Base-by-base conservation (phyloP, 2,888 invertebrate genomes). In the Hofmannophila pseudospretella region DNA sequence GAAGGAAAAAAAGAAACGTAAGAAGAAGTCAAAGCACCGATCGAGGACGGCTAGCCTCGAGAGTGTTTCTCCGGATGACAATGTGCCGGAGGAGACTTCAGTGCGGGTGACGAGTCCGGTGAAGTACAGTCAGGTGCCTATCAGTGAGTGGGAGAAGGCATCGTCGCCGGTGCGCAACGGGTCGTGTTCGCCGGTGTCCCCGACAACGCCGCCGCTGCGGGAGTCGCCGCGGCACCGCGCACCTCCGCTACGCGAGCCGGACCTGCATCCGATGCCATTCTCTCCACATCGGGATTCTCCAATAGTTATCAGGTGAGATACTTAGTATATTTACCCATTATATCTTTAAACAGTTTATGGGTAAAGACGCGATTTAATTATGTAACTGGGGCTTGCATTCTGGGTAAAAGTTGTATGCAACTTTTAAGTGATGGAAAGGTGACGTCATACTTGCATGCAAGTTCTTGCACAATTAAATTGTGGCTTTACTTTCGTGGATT, bases 1-100 rank as follows among this genome's bases (percentile, higher is more conserved):
- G 71, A 94, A 93, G 67, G 92, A 92, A 47, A 88, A 91, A 28
- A 92, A 92, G 56, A 94, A 92, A 71, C 89, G 89, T 35, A 92
- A 91, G 71, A 92, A 91, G 76, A 92, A 91, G 69, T 90, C 92
- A 38, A 93, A 92, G 67, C 90, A 92, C 33, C 86, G 88, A 38
- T 92, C 92, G 25, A 88, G 91, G 34, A 91, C 92, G 39, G 90
- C 92, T 0, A 93, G 92, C 58, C 81, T 92, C 45, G 92, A 91
- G 61, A 90, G 90, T 47, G 80, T 91, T 35, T 90, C 90, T 11
- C 88, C 89, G 22, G 89, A 89, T 47, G 89, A 86, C 43, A 78
- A 72, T 43, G 64, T 79, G 42, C 72, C 75, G 10, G 63, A 63
- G 36, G 73, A 65, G 48, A 58, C 67, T 10, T 67, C 76, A 0